Evolutionary conservation across 2,888 invertebrate genomes (phyloP), one percentile per base, ranked within the genome.

Genomic region (Lasius fuliginosus): DNA sequence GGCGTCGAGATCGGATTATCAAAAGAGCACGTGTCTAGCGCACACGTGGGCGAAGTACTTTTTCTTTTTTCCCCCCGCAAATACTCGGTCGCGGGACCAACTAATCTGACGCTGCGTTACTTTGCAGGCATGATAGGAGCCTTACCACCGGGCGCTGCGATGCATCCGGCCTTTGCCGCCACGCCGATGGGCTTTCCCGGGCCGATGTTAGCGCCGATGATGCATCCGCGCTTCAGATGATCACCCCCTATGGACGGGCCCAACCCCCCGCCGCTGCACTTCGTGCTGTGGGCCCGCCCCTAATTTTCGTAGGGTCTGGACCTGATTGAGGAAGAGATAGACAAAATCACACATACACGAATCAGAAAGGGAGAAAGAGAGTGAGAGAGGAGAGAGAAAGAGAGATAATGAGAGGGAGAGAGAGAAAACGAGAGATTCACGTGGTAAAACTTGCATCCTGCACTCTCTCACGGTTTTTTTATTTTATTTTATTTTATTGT

Each of bases 161-260:
- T 95, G 95, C 94, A 95, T 95, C 95, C 95, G 94, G 95, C 95
- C 88, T 95, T 95, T 92, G 95, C 95, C 91, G 93, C 95, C 90
- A 96, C 96, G 89, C 95, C 95, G 95, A 95, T 95, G 85, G 96
- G 96, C 92, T 96, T 95, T 83, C 96, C 95, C 89, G 95, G 94
- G 89, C 95, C 95, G 86, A 95, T 95, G 95, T 94, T 96, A 93
- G 95, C 96, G 91, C 96, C 96, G 87, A 96, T 97, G 96, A 97
- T 98, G 98, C 97, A 97, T 95, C 98, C 98, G 91, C 97, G 98
- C 95, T 98, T 97, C 96, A 97, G 98, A 96, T 98, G 98, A 98
- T 97, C 97, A 95, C 96, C 96, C 94, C 95, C 95, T 87, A 94
- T 94, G 94, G 95, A 95, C 95, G 95, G 95, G 94, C 94, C 94